These are phyloP conservation scores for Mungos mungo DNA, from an alignment of 2,113 vertebrate genomes.

Conservation along the genomic window DNA sequence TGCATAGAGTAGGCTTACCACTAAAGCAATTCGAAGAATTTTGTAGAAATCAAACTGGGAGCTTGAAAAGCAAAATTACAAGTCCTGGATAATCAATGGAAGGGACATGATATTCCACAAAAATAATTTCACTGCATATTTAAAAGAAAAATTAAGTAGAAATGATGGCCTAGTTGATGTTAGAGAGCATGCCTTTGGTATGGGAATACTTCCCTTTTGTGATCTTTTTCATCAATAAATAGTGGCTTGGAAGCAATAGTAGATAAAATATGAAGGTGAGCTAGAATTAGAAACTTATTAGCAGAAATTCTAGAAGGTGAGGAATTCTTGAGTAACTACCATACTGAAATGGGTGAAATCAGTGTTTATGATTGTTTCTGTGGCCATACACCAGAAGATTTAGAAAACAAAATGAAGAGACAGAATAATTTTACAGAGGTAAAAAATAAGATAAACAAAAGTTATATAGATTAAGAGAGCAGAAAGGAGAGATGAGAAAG, in stretches of 20 bases:
- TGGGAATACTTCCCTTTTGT: conserved; percentile 23
- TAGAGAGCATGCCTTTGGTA: background rate
- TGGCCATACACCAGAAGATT: background rate
- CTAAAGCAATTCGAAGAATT: background rate
- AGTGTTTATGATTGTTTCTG: background rate
- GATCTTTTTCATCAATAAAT: background rate
- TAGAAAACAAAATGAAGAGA: background rate
- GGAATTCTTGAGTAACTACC: background rate
- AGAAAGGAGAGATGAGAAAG: conserved; percentile 5
- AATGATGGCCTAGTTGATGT: background rate
- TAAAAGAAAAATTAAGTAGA: background rate
- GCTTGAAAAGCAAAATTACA: background rate
- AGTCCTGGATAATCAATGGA: background rate
- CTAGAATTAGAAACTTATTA: conserved; percentile 26
- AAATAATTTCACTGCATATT: background rate
- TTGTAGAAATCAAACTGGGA: background rate
- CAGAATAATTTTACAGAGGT: background rate
- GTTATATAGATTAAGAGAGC: background rate
- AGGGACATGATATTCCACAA: background rate
- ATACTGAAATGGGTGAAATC: background rate
- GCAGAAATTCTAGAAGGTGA: conserved; percentile 16
- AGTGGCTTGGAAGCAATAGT: background rate
- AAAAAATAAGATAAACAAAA: background rate
- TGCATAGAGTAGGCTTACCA: background rate
- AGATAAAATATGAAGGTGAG: background rate